Evolutionary conservation across 1,140 invertebrate genomes (phyloP).

Genomic region (Oncopeltus fasciatus): DNA sequence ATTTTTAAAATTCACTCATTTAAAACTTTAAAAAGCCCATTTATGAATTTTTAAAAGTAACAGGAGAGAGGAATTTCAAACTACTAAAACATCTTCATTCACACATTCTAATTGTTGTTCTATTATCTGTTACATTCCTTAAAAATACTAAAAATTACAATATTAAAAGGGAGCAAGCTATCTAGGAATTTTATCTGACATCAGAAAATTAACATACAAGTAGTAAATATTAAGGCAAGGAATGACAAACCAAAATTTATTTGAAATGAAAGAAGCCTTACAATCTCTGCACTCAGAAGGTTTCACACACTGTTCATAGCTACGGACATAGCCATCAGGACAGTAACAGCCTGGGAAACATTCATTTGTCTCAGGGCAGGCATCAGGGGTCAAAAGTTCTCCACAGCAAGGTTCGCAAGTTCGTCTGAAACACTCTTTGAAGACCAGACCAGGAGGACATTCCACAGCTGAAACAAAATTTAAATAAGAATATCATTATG

Average conservation of each 20-base stretch:
- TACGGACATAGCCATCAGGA: slow-evolving; percentile 55
- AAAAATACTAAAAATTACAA: too few relatives aligned
- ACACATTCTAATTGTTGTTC: too few relatives aligned
- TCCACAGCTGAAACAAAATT: slow-evolving; percentile 36
- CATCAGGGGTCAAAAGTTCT: slow-evolving; percentile 38
- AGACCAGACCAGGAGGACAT: slow-evolving; percentile 55
- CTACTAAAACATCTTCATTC: too few relatives aligned
- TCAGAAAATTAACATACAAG: not conserved
- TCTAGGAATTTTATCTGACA: not conserved
- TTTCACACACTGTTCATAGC: slow-evolving; percentile 49
- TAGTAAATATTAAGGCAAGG: not conserved
- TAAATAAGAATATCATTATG: too few relatives aligned
- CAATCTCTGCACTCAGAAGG: slow-evolving; percentile 61
- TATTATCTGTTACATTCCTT: too few relatives aligned
- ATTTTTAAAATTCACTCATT: too few relatives aligned
- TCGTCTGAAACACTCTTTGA: slow-evolving; percentile 60
- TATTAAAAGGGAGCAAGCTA: not conserved
- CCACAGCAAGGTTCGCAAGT: slow-evolving; percentile 58
- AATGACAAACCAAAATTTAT: not conserved
- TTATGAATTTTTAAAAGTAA: too few relatives aligned
- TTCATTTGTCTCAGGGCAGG: slow-evolving; percentile 44
- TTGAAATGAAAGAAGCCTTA: slow-evolving; percentile 28
- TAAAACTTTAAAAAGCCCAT: too few relatives aligned
- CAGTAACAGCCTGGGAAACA: slow-evolving; percentile 76
- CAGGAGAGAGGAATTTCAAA: too few relatives aligned